Percentiles rank a stretch among this genome's conserved stretches.
phyloP scores from a whole-genome alignment of 2,888 invertebrate species.

The Protophormia terraenovae region DNA sequence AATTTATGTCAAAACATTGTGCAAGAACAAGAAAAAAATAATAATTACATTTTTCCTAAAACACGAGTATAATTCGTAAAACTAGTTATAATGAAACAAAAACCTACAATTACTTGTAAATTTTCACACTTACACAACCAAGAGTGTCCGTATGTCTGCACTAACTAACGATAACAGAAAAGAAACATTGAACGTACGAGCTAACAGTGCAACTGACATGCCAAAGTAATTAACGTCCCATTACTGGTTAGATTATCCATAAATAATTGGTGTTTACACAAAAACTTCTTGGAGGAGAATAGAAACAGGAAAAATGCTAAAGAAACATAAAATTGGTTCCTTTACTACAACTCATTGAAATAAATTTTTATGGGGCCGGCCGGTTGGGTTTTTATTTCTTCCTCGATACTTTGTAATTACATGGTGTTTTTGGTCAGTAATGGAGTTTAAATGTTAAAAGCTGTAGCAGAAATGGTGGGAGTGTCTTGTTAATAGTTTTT shows the following conservation, averaged over 20 bases:
- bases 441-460: constrained; percentile 31
- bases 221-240: constrained; percentile 80
- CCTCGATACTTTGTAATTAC: constrained; percentile 53
- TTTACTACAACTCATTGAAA: constrained; percentile 43
- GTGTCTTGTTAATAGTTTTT: constrained; percentile 55
- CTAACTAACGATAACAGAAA: constrained; percentile 1
- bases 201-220: constrained; percentile 73
- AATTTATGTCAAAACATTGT: constrained; percentile 64
- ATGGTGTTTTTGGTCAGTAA: constrained; percentile 40
- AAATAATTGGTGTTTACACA: constrained; percentile 78
- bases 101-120: constrained; percentile 57
- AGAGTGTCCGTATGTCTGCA: background rate
- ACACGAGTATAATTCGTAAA: background rate
- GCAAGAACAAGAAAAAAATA: too few relatives aligned
- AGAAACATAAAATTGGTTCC: background rate
- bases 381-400: constrained; percentile 61
- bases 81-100: constrained; percentile 39
- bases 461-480: constrained; percentile 11
- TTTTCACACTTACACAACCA: constrained; percentile 56
- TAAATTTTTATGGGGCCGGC: constrained; percentile 20
- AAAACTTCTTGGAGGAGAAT: constrained; percentile 33
- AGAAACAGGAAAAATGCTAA: background rate
- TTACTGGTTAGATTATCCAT: constrained; percentile 81
- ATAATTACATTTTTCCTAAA: constrained; percentile 58
- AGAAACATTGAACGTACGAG: background rate